Base-by-base conservation (phyloP, 2,888 invertebrate genomes). In the Aphodius sticticus region DNA sequence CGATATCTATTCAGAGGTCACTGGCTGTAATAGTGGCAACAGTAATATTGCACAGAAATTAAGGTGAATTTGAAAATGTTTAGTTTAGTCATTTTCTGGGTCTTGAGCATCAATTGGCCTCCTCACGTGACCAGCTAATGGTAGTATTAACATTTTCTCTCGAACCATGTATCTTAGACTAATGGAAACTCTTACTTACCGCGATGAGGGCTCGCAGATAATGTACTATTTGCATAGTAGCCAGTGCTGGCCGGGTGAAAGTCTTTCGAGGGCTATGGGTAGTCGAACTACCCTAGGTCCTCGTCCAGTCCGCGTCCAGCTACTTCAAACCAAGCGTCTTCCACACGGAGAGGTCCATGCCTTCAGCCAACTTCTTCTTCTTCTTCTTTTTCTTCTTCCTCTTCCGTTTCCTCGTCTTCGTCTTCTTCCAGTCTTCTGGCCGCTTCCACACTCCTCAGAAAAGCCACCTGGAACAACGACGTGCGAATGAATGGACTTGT, bases 151-250 rank as follows among this genome's bases (percentile, higher is more conserved):
- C 26, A 26, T 26, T 26, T 26, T 26, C 26, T 26, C 26, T 26
- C 26, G 26, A 26, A 26, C 26, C 26, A 3, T 26, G 26, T 26
- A 26, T 26, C 26, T 26, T 26, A 26, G 26, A 26, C 26, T 26
- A 26, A 26, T 26, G 26, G 26, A 26, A 26, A 26, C 1, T 1
- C 26, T 26, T 15, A 79, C 93, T 93, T 88, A 94, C 94, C 94
- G 94, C 94, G 92, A 94, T 93, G 92, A 94, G 92, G 92, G 92
- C 92, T 92, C 92, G 91, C 90, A 93, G 91, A 91, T 91, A 92
- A 90, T 91, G 91, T 93, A 92, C 93, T 93, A 94, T 94, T 93
- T 92, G 94, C 94, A 94, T 94, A 94, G 94, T 94, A 92, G 92
- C 92, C 91, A 91, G 92, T 91, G 91, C 89, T 89, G 90, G 90